Evolutionary conservation across 1,140 invertebrate species (phyloP).

Genomic region (Anagrus nilaparvatae): DNA sequence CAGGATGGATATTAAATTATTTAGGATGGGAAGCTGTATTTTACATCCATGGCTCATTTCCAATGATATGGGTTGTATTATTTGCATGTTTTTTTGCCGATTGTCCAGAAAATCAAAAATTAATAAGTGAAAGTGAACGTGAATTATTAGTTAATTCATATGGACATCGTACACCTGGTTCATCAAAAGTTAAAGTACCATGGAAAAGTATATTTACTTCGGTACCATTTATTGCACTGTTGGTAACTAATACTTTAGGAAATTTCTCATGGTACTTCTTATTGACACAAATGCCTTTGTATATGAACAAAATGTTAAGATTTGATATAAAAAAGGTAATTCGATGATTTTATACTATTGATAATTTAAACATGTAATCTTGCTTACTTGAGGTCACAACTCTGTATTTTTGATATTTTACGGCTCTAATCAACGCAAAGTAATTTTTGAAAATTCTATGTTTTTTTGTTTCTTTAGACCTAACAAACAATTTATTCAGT

Average conservation of each 20-base stretch:
- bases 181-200: constrained; percentile 41
- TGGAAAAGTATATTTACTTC: constrained; percentile 65
- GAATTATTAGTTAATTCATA: constrained; percentile 48
- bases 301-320: constrained; percentile 82
- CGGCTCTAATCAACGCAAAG: too few species aligned
- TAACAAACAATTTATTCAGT: too few species aligned
- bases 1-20: constrained; percentile 54
- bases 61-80: constrained; percentile 57
- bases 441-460: too few species aligned
- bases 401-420: too few species aligned
- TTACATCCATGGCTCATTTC: constrained; percentile 64
- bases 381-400: too few species aligned
- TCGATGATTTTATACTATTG: constrained; percentile 7
- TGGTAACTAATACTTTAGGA: constrained; percentile 61
- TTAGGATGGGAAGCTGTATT: constrained; percentile 67
- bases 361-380: too few species aligned
- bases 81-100: constrained; percentile 58
- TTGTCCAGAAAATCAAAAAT: constrained; percentile 59
- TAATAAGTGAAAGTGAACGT: constrained; percentile 60
- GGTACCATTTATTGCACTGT: constrained; percentile 57
- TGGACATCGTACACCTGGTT: constrained; percentile 39
- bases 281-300: constrained; percentile 82
- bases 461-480: too few species aligned
- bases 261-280: constrained; percentile 94
- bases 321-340: constrained; percentile 73